phyloP scores from a whole-genome alignment of 2,888 invertebrate genomes.

The Dascillus cervinus region DNA sequence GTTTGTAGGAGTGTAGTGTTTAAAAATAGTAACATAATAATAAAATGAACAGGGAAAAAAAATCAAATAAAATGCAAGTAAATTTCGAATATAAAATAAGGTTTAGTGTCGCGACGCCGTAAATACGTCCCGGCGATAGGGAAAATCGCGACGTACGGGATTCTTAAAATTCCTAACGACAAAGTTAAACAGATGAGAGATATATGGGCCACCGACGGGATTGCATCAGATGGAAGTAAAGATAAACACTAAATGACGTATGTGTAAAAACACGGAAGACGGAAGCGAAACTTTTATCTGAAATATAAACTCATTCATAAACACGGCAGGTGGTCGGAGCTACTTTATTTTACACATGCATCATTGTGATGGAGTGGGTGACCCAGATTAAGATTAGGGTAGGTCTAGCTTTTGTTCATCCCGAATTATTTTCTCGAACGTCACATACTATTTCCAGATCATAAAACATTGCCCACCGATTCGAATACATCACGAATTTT shows the following conservation, averaged over 20 bases:
- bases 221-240: slow-evolving; percentile 5
- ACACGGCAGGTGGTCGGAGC: slow-evolving; percentile 24
- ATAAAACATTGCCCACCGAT: slow-evolving; percentile 10
- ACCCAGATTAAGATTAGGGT: slow-evolving; percentile 25
- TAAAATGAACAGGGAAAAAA: too few relatives aligned
- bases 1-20: too few relatives aligned
- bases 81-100: too few relatives aligned
- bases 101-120: too few relatives aligned
- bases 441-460: slow-evolving; percentile 15
- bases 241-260: slow-evolving; percentile 17
- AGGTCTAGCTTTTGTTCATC: slow-evolving; percentile 22
- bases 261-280: slow-evolving; percentile 15
- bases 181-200: slow-evolving; percentile 1
- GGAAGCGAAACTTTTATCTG: slow-evolving; percentile 21
- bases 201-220: background rate
- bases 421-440: slow-evolving; percentile 22
- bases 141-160: background rate
- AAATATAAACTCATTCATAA: slow-evolving; percentile 25
- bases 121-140: too few relatives aligned
- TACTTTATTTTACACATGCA: slow-evolving; percentile 23
- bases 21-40: too few relatives aligned
- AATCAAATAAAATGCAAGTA: too few relatives aligned
- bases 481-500: too few relatives aligned
- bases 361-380: slow-evolving; percentile 21
- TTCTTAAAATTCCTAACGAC: slow-evolving; percentile 7